These are phyloP conservation scores for Anarrhichthys ocellatus DNA, from an alignment of 2,113 vertebrate genomes.

Conservation along the genomic window DNA sequence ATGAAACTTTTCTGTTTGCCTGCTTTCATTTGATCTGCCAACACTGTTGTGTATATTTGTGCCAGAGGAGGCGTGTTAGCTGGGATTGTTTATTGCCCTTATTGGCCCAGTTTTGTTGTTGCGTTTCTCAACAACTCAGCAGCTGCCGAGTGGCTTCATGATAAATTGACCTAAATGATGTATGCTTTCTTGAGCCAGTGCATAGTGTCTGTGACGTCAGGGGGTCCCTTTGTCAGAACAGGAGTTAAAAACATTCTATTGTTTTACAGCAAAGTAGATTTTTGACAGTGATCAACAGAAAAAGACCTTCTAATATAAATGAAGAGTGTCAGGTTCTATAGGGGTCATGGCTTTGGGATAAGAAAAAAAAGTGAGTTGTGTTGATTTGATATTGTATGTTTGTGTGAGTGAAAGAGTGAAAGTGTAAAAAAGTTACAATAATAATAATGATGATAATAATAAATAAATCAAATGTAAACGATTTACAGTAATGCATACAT, in stretches of 20 bases:
- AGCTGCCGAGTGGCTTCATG: conserved; percentile 51
- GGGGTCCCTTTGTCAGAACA: conserved; percentile 15
- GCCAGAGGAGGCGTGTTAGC: conserved; percentile 68
- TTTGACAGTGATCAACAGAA: not conserved
- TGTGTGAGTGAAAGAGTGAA: no score
- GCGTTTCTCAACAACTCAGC: conserved; percentile 62
- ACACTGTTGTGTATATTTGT: conserved; percentile 59
- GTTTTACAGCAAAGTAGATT: not conserved
- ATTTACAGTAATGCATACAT: no score
- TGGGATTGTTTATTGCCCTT: conserved; percentile 64
- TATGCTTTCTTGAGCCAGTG: conserved; percentile 41
- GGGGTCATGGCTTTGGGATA: not conserved
- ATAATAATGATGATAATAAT: no score
- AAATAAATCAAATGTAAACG: no score
- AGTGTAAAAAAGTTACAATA: no score
- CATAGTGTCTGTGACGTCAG: conserved; percentile 30
- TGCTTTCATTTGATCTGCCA: conserved; percentile 62
- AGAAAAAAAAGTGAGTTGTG: no score
- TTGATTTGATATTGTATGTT: no score
- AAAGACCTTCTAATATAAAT: not conserved
- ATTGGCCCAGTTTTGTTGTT: conserved; percentile 46
- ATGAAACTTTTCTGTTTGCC: conserved; percentile 64
- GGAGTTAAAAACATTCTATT: conserved; percentile 18
- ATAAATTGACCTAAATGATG: conserved; percentile 68
- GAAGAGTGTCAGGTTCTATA: not conserved